Evolutionary conservation across 2,797 vertebrate species (phyloP), one percentile per base, ranked within the genome.

Genomic region (Lacerta viridis): DNA sequence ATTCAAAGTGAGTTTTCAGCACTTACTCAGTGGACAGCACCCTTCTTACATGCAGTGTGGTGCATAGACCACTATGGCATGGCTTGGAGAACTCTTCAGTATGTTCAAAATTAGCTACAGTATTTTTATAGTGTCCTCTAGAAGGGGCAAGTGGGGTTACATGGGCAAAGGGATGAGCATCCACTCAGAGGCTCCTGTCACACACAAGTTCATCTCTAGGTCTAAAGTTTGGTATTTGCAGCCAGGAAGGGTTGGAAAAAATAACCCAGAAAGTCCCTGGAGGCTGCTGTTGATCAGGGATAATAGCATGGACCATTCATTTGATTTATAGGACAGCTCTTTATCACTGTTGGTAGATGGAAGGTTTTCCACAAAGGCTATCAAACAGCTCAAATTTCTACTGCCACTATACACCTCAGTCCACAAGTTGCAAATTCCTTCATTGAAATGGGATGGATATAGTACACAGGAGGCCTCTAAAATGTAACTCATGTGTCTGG

Each of bases 171-270:
- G 20, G 61, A 7, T 64, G 17, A 64, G 59, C 5, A 61, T 61
- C 18, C 59, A 5, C 15, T 61, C 18, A 61, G 59, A 61, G 17
- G 29, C 9, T 66, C 23, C 36, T 85, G 33, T 41, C 74, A 64
- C 43, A 9, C 64, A 79, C 9, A 59, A 1, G 17, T 29, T 39
- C 33, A 39, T 36, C 4, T 59, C 27, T 80, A 72, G 39, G 55
- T n/a, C 55, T 87, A 64, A 33, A 61, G 27, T 18, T 80, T 68
- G 46, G 8, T 74, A 80, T 74, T 80, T 87, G 68, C 33, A 81
- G 69, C 18, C 27, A 83, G 68, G 25, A 61, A 39, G 10, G 11
- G 13, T 39, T 80, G 71, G 55, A 36, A 74, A 81, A 75, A 46
- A 23, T 2, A 71, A 61, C 25, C n/a, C 11, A 66, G 39, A 36